Evolutionary conservation across 1,140 invertebrate species (phyloP).

Genomic region (Pachypsylla venusta): DNA sequence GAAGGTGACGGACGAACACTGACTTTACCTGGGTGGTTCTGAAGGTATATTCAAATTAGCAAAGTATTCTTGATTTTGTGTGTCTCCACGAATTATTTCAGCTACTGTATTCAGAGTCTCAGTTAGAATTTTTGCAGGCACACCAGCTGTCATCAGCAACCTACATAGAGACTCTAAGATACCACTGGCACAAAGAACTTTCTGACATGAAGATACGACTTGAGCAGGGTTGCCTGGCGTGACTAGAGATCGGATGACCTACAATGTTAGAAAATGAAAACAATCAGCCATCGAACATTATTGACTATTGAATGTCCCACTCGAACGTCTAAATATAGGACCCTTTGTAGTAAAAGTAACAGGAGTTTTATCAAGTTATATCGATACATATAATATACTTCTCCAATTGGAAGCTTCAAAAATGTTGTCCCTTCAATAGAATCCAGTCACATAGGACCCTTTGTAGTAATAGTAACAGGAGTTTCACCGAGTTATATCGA

Average conservation of each 20-base stretch:
- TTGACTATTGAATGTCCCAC: no score
- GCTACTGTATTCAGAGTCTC: slow-evolving; percentile 92
- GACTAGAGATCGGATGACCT: slow-evolving; percentile 71
- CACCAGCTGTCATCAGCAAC: slow-evolving; percentile 88
- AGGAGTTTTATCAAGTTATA: no score
- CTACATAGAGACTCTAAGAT: slow-evolving; percentile 67
- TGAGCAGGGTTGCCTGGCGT: slow-evolving; percentile 73
- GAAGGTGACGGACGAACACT: neutral
- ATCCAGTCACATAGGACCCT: no score
- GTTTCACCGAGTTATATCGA: no score
- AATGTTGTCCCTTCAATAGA: no score
- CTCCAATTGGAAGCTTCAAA: no score
- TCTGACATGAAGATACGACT: slow-evolving; percentile 68
- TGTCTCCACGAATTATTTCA: slow-evolving; percentile 84
- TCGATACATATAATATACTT: no score
- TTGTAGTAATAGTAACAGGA: no score
- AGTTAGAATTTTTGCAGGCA: slow-evolving; percentile 88
- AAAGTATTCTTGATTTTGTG: slow-evolving; percentile 84
- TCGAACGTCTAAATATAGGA: no score
- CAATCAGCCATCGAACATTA: no score
- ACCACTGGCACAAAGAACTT: slow-evolving; percentile 68
- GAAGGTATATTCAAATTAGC: slow-evolving; percentile 82
- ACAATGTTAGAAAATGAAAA: no score
- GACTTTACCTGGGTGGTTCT: slow-evolving; percentile 58
- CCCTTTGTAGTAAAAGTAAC: no score